Evolutionary conservation across 2,888 invertebrate species (phyloP).

Genomic region (Lithophane semibrunnea): DNA sequence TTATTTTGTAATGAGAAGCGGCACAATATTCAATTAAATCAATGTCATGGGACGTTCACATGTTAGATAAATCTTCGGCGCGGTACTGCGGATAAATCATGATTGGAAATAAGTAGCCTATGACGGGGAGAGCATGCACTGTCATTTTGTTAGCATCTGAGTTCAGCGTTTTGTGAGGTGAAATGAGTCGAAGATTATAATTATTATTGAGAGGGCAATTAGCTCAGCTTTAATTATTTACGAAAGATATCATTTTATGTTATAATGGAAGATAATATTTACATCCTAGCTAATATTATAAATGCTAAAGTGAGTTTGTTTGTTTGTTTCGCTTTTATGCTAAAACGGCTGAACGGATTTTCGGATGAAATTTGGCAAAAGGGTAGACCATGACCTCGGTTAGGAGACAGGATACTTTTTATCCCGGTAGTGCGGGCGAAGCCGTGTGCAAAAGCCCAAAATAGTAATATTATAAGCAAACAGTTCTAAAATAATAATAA

Average conservation of each 20-base stretch:
- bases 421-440: too few species aligned
- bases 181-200: conserved; percentile 22
- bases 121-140: conserved; percentile 71
- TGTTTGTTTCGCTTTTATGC: too few species aligned
- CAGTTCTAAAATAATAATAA: too few species aligned
- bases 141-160: conserved; percentile 34
- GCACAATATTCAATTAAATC: conserved; percentile 75
- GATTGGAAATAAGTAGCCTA: conserved; percentile 68
- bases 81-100: conserved; percentile 67
- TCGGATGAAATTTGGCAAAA: too few species aligned
- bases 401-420: too few species aligned
- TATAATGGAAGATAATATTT: not conserved
- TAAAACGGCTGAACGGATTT: too few species aligned
- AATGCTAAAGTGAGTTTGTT: too few species aligned
- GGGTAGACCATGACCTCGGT: too few species aligned
- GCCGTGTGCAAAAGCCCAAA: too few species aligned
- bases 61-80: conserved; percentile 67
- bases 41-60: conserved; percentile 65
- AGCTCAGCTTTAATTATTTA: too few species aligned
- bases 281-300: too few species aligned
- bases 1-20: conserved; percentile 78
- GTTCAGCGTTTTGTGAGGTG: conserved; percentile 38
- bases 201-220: not conserved
- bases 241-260: not conserved
- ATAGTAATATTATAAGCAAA: too few species aligned